These are phyloP conservation scores for Drosophila prolongata DNA, from an alignment of 2,888 invertebrate species.

Conservation along the genomic window DNA sequence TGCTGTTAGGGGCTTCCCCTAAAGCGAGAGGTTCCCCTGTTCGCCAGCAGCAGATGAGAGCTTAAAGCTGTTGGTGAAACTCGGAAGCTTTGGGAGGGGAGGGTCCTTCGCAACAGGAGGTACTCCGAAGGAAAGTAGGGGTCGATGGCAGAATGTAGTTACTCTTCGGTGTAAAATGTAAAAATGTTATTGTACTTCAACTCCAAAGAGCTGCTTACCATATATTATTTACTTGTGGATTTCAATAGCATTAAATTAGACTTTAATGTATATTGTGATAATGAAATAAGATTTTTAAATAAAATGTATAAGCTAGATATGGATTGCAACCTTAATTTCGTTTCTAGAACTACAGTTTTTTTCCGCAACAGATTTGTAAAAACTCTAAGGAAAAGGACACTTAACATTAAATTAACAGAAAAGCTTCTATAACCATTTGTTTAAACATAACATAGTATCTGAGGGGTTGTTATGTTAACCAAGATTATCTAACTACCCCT, in stretches of 20 bases:
- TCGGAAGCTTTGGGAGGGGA: conserved; percentile 20
- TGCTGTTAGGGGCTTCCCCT: conserved; percentile 14
- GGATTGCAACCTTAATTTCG: too few species aligned
- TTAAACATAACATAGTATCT: conserved; percentile 8
- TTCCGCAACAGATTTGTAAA: too few species aligned
- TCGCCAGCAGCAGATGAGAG: conserved; percentile 13
- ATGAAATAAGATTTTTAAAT: too few species aligned
- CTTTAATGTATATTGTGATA: too few species aligned
- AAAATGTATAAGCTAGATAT: too few species aligned
- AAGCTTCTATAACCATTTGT: neutral
- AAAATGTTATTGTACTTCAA: too few species aligned
- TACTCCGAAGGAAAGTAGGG: too few species aligned
- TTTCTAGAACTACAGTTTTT: too few species aligned
- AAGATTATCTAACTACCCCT: conserved; percentile 71
- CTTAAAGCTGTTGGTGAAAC: conserved; percentile 42
- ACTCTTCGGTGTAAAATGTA: neutral
- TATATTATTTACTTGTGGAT: too few species aligned
- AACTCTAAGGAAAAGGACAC: too few species aligned
- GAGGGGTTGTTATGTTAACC: conserved; percentile 33
- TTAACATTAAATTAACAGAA: neutral
- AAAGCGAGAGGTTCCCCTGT: neutral
- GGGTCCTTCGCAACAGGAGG: neutral
- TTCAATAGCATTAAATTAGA: too few species aligned
- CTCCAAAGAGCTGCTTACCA: too few species aligned
- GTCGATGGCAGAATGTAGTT: neutral